These are phyloP conservation scores for Drosophila carrolli DNA, from an alignment of 1,140 invertebrate species.

Conservation along the genomic window DNA sequence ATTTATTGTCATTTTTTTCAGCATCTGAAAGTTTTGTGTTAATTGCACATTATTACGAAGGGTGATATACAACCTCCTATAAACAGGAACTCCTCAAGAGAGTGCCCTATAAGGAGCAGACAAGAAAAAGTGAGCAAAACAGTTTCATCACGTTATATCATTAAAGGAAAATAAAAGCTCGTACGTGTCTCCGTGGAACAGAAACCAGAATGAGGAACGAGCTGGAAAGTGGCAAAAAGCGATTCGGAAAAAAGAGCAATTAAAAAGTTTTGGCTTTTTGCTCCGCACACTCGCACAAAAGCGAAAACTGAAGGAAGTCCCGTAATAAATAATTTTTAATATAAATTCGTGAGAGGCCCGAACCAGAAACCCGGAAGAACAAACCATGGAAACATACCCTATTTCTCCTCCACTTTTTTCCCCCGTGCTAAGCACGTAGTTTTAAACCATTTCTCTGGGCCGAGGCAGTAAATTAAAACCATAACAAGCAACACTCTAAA, in stretches of 20 bases:
- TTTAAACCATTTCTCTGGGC: conserved; percentile 46
- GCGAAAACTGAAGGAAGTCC: conserved; percentile 26
- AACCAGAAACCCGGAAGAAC: conserved; percentile 34
- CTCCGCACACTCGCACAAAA: conserved; percentile 23
- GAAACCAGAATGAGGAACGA: conserved; percentile 31
- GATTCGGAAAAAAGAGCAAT: conserved; percentile 67
- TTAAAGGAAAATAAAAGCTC: conserved; percentile 72
- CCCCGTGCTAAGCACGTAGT: conserved; percentile 49
- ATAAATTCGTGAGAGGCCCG: conserved; percentile 72
- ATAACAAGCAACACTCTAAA: conserved; percentile 53
- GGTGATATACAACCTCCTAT: conserved; percentile 28
- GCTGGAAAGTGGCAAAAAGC: conserved; percentile 53
- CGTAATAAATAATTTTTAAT: conserved; percentile 80
- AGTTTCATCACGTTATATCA: conserved; percentile 72
- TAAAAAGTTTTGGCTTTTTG: conserved; percentile 69
- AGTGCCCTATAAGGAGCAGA: not conserved
- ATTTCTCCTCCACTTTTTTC: conserved; percentile 9
- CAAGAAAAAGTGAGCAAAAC: conserved; percentile 18
- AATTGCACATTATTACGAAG: conserved; percentile 39
- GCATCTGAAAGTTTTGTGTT: conserved; percentile 36
- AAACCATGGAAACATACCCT: conserved; percentile 4
- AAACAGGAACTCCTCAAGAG: conserved; percentile 20
- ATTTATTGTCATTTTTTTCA: conserved; percentile 16
- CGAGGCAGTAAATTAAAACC: conserved; percentile 71
- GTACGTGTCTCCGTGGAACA: conserved; percentile 65